Conservation (phyloP, 1,140 invertebrate species). For the Pseudomyrmex gracilis region DNA sequence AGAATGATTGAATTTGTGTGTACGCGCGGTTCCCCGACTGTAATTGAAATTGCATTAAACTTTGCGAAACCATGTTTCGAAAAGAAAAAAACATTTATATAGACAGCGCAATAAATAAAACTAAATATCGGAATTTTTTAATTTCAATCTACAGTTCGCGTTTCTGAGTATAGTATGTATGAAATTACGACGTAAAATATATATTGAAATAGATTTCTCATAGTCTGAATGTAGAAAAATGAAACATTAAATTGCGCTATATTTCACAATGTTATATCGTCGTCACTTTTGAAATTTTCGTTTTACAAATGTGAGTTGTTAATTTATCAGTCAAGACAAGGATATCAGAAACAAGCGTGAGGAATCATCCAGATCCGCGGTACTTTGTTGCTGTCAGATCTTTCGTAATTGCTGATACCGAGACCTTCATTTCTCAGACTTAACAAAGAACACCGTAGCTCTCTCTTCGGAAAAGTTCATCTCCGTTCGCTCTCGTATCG, state of each 20-base stretch:
- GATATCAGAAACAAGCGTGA: slow-evolving; percentile 26
- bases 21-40: background rate
- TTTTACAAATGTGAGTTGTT: background rate
- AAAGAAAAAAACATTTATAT: background rate
- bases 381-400: slow-evolving; percentile 41
- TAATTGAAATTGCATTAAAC: background rate
- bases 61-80: background rate
- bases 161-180: no score
- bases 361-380: slow-evolving; percentile 18
- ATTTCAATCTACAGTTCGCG: no score
- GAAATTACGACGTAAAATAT: no score
- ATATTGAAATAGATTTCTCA: no score
- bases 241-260: no score
- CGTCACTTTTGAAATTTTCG: background rate
- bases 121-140: no score
- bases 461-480: slow-evolving; percentile 31
- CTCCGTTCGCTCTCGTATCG: slow-evolving; percentile 39
- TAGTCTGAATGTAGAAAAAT: no score
- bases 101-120: no score
- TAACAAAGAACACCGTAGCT: slow-evolving; percentile 35
- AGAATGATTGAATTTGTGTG: slow-evolving; percentile 3
- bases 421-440: slow-evolving; percentile 53
- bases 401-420: slow-evolving; percentile 45
- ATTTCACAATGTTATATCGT: background rate
- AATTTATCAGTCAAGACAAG: slow-evolving; percentile 11